Conservation (phyloP, 2,113 vertebrate genomes). For the Loxodonta africana region DNA sequence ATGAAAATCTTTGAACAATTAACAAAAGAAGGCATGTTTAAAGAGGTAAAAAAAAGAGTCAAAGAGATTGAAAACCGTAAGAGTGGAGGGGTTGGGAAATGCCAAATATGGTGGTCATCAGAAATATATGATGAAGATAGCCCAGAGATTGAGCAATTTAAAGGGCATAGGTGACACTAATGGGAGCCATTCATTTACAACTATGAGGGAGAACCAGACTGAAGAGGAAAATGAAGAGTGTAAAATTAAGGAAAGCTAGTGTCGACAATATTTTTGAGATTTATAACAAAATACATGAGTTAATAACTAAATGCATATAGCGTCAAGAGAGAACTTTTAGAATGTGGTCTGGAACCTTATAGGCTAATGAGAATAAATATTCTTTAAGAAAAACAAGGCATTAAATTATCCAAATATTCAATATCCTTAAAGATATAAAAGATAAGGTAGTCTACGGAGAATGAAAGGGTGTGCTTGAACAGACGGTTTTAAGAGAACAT, state of each 20-base stretch:
- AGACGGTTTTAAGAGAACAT: not conserved
- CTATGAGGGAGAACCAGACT: not conserved
- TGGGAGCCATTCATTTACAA: not conserved
- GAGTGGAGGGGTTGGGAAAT: not conserved
- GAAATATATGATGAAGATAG: not conserved
- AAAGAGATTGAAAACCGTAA: not conserved
- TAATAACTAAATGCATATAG: not conserved
- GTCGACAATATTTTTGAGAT: not conserved
- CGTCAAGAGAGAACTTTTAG: not conserved
- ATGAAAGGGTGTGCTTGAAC: not conserved
- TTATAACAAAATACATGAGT: not conserved
- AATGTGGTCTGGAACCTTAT: not conserved
- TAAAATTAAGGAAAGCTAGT: not conserved
- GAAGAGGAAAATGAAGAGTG: not conserved
- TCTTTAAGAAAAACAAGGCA: not conserved
- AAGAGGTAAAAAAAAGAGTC: not conserved
- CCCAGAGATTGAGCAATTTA: not conserved
- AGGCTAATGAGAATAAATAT: not conserved
- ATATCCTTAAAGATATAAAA: not conserved
- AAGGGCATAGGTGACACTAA: not conserved
- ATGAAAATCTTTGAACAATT: not conserved
- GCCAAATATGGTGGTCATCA: not conserved
- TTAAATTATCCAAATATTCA: not conserved
- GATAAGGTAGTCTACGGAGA: not conserved
- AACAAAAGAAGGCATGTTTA: not conserved